Evolutionary conservation across 2,113 vertebrate species (phyloP).

Genomic region (Paradoxurus hermaphroditus): DNA sequence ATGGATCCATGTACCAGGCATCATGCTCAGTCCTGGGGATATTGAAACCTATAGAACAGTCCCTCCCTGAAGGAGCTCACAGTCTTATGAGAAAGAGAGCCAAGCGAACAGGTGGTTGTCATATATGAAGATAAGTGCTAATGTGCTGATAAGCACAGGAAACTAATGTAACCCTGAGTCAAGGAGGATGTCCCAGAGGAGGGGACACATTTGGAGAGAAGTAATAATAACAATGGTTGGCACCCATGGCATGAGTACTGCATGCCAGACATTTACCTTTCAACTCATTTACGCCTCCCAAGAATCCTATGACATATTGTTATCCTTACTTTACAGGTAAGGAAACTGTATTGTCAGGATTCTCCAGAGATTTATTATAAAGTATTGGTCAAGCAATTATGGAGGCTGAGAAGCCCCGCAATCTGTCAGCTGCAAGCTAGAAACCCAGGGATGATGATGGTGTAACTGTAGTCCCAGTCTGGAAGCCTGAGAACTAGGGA

Average conservation of each 20-base stretch:
- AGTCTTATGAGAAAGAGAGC: neutral
- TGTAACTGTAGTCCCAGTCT: neutral
- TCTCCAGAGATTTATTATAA: neutral
- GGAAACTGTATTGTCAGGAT: neutral
- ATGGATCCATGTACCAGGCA: neutral
- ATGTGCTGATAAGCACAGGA: neutral
- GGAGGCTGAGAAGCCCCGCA: neutral
- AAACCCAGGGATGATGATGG: neutral
- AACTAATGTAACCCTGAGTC: neutral
- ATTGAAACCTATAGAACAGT: neutral
- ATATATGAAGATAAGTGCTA: neutral
- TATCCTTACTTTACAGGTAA: neutral
- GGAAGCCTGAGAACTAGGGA: neutral
- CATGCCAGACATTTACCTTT: neutral
- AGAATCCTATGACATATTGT: neutral
- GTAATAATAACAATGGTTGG: neutral
- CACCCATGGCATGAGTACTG: neutral
- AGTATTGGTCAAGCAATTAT: neutral
- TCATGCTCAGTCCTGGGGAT: neutral
- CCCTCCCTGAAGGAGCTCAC: neutral
- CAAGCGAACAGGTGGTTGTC: neutral
- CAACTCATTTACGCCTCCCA: neutral
- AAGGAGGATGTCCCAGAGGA: neutral
- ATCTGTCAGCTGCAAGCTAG: neutral
- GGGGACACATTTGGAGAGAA: neutral